These are phyloP conservation scores for Luperina testacea DNA, from an alignment of 2,888 invertebrate genomes.

Conservation along the genomic window DNA sequence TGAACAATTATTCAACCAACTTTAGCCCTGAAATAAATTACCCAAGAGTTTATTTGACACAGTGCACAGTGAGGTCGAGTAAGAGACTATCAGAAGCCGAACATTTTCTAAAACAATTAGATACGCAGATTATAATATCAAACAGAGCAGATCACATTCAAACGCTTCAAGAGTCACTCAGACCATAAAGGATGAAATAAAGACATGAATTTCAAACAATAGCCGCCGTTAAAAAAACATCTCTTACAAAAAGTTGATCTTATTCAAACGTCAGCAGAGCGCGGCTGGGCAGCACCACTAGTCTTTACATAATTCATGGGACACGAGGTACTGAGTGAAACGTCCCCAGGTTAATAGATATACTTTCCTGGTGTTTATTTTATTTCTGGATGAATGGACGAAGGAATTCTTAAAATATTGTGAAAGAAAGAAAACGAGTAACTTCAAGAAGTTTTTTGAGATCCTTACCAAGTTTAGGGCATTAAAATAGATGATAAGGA, in stretches of 20 bases:
- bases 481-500: no score
- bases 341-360: constrained; percentile 85
- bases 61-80: not conserved
- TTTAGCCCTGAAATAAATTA: no score
- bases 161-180: constrained; percentile 12
- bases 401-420: not conserved
- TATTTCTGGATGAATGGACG: constrained; percentile 12
- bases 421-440: not conserved
- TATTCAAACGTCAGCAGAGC: constrained; percentile 70
- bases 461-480: not conserved
- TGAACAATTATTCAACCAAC: not conserved
- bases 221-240: constrained; percentile 51
- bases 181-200: constrained; percentile 36
- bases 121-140: not conserved
- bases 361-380: constrained; percentile 71
- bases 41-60: not conserved
- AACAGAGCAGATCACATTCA: not conserved
- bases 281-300: constrained; percentile 46
- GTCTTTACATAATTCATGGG: constrained; percentile 79
- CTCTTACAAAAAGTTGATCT: constrained; percentile 51
- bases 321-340: constrained; percentile 75
- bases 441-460: not conserved
- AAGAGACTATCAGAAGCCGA: not conserved
- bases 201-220: constrained; percentile 55
- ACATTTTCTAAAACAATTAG: not conserved